Base-by-base conservation (phyloP, 1,140 invertebrate genomes). In the Cephus cinctus region DNA sequence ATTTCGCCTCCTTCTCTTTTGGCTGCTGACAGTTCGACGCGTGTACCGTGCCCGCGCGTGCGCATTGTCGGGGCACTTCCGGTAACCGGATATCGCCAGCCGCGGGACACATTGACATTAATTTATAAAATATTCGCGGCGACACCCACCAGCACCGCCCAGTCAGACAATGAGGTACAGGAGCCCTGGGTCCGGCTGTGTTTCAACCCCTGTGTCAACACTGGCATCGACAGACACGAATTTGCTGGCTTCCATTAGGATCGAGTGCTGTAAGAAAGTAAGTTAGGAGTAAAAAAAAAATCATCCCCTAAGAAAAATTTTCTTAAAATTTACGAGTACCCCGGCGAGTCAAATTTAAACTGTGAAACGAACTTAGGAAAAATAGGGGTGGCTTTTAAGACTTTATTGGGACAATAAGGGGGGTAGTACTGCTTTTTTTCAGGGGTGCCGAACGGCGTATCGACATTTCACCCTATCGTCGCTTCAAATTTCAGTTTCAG, bases 91-190 rank as follows among this genome's bases (percentile, higher is more conserved):
- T 69, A 67, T 63, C 59, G 54, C 54, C 49, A 50, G 50, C 47
- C 45, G 52, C 50, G 52, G 56, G 47, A 60, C 59, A 58, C 61
- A 69, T 69, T 69, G 65, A 68, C 65, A 66, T 71, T 71, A 71
- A 71, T 65, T 71, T 69, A 67, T 69, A 71, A 71, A 71, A 71
- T 70, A 71, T 61, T 67, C 65, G 62, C 50, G 56, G 52, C 49
- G 53, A 50, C 59, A 57, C 59, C 58, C 61, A 44, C 52, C 45
- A 22, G n/a, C n/a, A n/a, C n/a, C n/a, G n/a, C n/a, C n/a, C n/a
- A n/a, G n/a, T n/a, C n/a, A n/a, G n/a, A n/a, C n/a, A n/a, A n/a
- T n/a, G n/a, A n/a, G n/a, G n/a, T n/a, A n/a, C n/a, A n/a, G n/a
- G n/a, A n/a, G n/a, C n/a, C n/a, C n/a, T n/a, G n/a, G n/a, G n/a